A percentile compares a stretch with the other conserved stretches of the same genome.
These are phyloP conservation scores for Spermophilus dauricus DNA, from an alignment of 2,113 vertebrate genomes.

Conservation along the genomic window DNA sequence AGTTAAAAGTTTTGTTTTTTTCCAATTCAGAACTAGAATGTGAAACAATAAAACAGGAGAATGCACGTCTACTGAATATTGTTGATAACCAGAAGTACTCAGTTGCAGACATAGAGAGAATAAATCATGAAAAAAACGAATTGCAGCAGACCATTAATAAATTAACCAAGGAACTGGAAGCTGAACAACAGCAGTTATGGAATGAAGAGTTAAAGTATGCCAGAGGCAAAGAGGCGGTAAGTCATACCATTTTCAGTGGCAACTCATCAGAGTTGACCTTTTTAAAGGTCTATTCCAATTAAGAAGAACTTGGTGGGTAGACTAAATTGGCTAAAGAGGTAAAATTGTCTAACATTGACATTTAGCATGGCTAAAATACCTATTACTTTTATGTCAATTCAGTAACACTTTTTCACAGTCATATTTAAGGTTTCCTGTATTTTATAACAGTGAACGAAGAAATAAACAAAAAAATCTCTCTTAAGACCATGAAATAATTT, in stretches of 20 bases:
- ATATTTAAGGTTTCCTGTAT: neutral
- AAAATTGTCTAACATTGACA: neutral
- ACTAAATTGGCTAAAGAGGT: neutral
- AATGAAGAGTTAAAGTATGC: conserved; percentile 95
- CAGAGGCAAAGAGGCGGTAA: conserved; percentile 94
- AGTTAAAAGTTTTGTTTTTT: conserved; percentile 42
- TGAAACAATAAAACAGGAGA: conserved; percentile 93
- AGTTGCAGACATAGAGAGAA: conserved; percentile 95
- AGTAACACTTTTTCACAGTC: too few relatives aligned
- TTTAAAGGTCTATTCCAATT: neutral
- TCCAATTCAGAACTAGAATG: conserved; percentile 90
- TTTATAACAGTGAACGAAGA: neutral
- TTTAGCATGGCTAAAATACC: conserved; percentile 7
- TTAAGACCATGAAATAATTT: too few relatives aligned
- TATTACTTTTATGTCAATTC: neutral
- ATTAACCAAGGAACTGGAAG: conserved; percentile 92
- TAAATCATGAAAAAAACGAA: conserved; percentile 96
- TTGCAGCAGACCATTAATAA: conserved; percentile 93
- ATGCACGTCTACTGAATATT: conserved; percentile 90
- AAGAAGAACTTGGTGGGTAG: neutral
- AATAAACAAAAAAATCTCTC: too few relatives aligned
- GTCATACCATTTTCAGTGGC: conserved; percentile 63
- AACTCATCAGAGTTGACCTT: neutral
- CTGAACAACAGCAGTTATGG: conserved; percentile 95
- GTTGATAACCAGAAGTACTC: conserved; percentile 96